Base-by-base conservation (phyloP, 2,113 vertebrate species). In the Phylloscopus trochilus region DNA sequence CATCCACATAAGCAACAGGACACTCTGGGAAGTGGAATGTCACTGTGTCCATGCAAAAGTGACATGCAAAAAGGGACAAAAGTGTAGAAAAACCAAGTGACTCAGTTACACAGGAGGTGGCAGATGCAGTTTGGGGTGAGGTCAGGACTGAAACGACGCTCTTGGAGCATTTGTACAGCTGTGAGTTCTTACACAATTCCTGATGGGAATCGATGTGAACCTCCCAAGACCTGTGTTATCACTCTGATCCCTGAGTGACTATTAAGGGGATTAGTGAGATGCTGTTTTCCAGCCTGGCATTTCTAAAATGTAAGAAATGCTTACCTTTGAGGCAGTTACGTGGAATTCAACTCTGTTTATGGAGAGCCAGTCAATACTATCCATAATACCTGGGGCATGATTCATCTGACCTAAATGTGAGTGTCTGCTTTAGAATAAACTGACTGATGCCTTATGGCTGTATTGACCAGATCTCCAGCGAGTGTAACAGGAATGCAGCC, bases 391-490 rank as follows among this genome's bases (percentile, higher is more conserved):
- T 63, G 33, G 8, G 80, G 80, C 80, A 24, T 60, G 56, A 95
- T 88, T 93, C 27, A 59, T 94, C 83, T 94, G 83, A 81, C 91
- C 73, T 89, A 78, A 90, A 92, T 93, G 58, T 72, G 44, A 15
- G 10, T 77, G 60, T 89, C 94, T 90, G 3, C 67, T 90, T 83
- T 91, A 47, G 79, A 94, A 94, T 83, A 81, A 90, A 89, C 52
- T 81, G 89, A 70, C 83, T 84, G 77, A 82, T 94, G 86, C 90
- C 89, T 92, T 70, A 55, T 6, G 30, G 80, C 90, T 93, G 23
- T 90, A 97, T 95, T 96, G 95, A 95, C 95, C 88, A 88, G 33
- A 67, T 90, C 73, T 86, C 60, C 60, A 68, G 80, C 0, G 2
- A 74, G 73, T 89, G 56, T 68, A 92, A 72, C 4, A 7, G 92